Percentiles rank a stretch among this genome's conserved stretches.
Evolutionary conservation across 2,113 vertebrate species (phyloP).

Genomic region (Chroicocephalus ridibundus): DNA sequence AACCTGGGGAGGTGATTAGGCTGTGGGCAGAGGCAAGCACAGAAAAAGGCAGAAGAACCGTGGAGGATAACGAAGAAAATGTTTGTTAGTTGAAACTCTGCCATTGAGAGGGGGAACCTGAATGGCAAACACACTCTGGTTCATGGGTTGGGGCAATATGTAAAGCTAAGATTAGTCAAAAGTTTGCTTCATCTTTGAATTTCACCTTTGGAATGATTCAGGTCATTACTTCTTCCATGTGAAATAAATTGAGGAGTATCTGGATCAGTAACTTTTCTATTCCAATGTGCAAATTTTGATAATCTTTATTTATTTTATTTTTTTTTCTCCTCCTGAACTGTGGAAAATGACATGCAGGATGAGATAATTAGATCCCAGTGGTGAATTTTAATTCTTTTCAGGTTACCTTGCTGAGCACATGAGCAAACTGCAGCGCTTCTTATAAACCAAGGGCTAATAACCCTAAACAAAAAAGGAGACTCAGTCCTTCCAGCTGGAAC

Average conservation of each 20-base stretch:
- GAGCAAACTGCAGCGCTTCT: neutral
- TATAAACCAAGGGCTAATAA: slow-evolving; percentile 4
- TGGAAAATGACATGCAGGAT: neutral
- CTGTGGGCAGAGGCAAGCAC: neutral
- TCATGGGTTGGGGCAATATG: neutral
- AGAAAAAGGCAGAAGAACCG: neutral
- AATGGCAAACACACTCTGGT: neutral
- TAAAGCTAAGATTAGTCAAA: neutral
- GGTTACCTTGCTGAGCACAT: neutral
- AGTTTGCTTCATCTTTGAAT: neutral
- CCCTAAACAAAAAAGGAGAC: neutral
- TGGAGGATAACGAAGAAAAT: neutral
- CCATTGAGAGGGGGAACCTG: neutral
- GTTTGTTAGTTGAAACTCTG: neutral
- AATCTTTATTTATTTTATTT: neutral
- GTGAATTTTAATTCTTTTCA: slow-evolving; percentile 19
- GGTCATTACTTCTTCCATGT: neutral
- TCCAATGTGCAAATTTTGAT: neutral
- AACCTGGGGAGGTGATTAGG: neutral
- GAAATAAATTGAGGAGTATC: neutral
- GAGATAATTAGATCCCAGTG: neutral
- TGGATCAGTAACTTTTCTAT: neutral
- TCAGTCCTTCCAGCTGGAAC: neutral
- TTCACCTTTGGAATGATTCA: neutral
- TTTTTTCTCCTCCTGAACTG: neutral